Evolutionary conservation across 2,888 invertebrate genomes (phyloP).

Genomic region (Leptopilina myrica): DNA sequence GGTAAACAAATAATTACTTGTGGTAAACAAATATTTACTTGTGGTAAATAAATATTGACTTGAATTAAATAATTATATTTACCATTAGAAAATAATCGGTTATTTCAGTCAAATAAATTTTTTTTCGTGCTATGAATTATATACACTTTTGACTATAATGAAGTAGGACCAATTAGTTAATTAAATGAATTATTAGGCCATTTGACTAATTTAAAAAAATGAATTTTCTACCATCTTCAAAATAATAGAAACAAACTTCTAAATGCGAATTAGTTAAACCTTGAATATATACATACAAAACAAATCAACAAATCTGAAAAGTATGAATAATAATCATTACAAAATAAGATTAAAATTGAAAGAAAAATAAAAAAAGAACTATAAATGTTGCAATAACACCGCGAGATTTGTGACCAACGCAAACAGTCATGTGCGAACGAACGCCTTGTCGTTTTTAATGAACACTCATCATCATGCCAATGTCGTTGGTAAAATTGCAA

Average conservation of each 20-base stretch:
- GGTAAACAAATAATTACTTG: no score
- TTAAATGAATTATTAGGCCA: no score
- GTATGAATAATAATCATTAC: background rate
- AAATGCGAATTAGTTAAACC: background rate
- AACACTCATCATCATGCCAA: conserved; percentile 20
- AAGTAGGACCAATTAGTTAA: no score
- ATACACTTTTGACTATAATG: no score
- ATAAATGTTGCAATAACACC: conserved; percentile 2
- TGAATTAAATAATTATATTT: no score
- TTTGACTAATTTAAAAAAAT: no score
- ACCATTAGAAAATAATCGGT: no score
- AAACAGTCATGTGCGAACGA: conserved; percentile 23
- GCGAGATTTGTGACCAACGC: conserved; percentile 11
- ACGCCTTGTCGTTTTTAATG: conserved; percentile 10
- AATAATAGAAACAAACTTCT: background rate
- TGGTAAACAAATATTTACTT: no score
- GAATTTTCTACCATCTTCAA: no score
- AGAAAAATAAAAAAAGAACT: background rate
- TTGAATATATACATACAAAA: background rate
- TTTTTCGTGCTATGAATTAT: no score
- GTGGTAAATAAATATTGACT: no score
- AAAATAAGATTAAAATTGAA: background rate
- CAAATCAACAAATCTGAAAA: background rate
- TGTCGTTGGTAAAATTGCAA: conserved; percentile 13
- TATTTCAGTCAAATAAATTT: no score